A percentile compares a stretch with the other conserved stretches of the same genome.
phyloP scores from a whole-genome alignment of 1,140 invertebrate species.

The Drosophila persimilis region DNA sequence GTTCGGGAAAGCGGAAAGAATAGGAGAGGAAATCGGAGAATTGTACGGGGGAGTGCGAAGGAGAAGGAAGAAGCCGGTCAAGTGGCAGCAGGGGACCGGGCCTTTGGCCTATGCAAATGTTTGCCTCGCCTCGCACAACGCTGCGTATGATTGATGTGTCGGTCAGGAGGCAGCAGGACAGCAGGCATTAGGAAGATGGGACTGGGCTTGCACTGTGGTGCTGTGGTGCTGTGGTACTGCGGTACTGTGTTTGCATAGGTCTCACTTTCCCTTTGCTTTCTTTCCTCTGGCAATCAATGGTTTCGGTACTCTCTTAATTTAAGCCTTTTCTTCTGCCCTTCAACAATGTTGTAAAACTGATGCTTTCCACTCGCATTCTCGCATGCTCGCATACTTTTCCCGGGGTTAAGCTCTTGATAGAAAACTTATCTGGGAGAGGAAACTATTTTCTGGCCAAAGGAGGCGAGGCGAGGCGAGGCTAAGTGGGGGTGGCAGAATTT shows the following conservation, averaged over 20 bases:
- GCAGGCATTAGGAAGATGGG: too few species aligned
- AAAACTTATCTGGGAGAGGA: conserved; percentile 13
- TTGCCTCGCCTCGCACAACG: conserved; percentile 49
- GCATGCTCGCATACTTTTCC: conserved; percentile 5
- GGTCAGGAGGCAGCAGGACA: conserved; percentile 23
- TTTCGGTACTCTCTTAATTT: conserved; percentile 27
- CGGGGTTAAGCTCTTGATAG: not conserved
- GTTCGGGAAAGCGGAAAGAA: conserved; percentile 13
- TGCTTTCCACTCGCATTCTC: too few species aligned
- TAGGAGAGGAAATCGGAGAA: not conserved
- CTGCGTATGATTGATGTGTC: conserved; percentile 76
- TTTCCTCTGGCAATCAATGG: conserved; percentile 17
- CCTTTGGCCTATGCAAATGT: conserved; percentile 65
- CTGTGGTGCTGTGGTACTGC: too few species aligned
- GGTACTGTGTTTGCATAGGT: conserved; percentile 20
- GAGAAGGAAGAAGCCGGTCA: conserved; percentile 24
- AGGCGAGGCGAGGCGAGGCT: too few species aligned
- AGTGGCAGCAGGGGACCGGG: conserved; percentile 22
- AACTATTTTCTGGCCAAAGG: conserved; percentile 33
- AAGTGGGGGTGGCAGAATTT: not conserved
- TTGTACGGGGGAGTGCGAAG: not conserved
- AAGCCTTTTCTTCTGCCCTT: conserved; percentile 9
- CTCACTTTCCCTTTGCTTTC: not conserved
- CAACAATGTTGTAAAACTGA: conserved; percentile 17
- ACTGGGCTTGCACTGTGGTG: too few species aligned